Evolutionary conservation across 1,140 invertebrate species (phyloP), one percentile per base, ranked within the genome.

Genomic region (Drosophila melanogaster): DNA sequence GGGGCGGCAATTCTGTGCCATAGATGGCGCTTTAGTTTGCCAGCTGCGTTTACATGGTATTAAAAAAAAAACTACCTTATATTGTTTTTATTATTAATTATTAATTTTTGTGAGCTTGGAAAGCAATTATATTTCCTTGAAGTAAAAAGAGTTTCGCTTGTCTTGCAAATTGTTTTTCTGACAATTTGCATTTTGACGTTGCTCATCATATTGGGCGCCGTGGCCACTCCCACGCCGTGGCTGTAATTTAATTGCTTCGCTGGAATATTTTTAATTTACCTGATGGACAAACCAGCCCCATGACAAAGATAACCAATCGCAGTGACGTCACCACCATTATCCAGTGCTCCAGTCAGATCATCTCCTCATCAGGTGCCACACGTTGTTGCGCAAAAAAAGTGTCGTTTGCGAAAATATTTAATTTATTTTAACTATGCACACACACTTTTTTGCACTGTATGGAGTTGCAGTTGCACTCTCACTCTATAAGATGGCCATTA

Each of bases 391-490:
- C 3, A 15, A 17, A 76, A 76, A 76, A 76, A 55, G 41, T 70
- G 56, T 77, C 65, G 51, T 43, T 15, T 54, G 73, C 65, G 59
- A 77, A 70, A 57, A 71, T 53, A 51, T 77, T 77, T 77, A 71
- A 77, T 77, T 77, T 77, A 77, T 77, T 77, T 71, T 77, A 66
- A 76, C 73, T 66, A 77, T 50, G 46, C 41, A 26, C 37, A 55
- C 59, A 54, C 44, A 73, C 65, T 57, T 17, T 10, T 40, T 46
- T 74, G 64, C 37, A 14, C 11, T 62, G 15, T 58, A 41, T 43
- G 12, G 30, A 49, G 50, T 26, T n/a, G 40, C 56, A 56, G 56
- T 61, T 38, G 10, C 41, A 49, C 24, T 19, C 6, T 11, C 67
- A 50, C 35, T 61, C 24, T 15, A 73, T 75, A 75, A 65, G 53